Percentiles rank a stretch among this genome's conserved stretches.
Conservation (phyloP, 2,113 vertebrate genomes). For the Podocnemis expansa region DNA sequence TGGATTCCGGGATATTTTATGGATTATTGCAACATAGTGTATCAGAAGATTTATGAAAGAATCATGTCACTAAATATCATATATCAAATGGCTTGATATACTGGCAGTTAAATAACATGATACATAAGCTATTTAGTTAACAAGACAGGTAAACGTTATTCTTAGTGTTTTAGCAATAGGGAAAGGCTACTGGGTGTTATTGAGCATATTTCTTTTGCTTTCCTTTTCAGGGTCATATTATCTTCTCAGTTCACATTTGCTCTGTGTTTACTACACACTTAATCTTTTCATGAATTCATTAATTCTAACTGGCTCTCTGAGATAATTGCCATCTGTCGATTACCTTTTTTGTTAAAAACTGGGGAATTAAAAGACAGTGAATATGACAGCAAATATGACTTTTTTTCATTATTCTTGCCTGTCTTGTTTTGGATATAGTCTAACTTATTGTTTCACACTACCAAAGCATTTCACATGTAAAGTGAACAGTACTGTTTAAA, state of each 20-base stretch:
- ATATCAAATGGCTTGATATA: background rate
- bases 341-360: background rate
- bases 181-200: background rate
- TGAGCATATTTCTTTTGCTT: background rate
- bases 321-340: background rate
- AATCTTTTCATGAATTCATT: accelerated
- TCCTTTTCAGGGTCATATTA: background rate
- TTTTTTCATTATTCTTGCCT: background rate
- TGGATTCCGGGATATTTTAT: background rate
- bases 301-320: background rate
- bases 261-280: background rate
- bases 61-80: background rate
- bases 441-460: background rate
- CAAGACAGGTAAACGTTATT: background rate
- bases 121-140: background rate
- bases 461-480: background rate
- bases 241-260: background rate
- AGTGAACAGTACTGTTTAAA: background rate
- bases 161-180: background rate
- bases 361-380: background rate
- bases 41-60: accelerated
- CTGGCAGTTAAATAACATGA: background rate
- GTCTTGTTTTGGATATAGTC: background rate
- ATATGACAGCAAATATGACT: too few relatives aligned
- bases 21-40: background rate